Evolutionary conservation across 2,113 vertebrate species (phyloP), one percentile per base, ranked within the genome.

Genomic region (Prinia subflava): DNA sequence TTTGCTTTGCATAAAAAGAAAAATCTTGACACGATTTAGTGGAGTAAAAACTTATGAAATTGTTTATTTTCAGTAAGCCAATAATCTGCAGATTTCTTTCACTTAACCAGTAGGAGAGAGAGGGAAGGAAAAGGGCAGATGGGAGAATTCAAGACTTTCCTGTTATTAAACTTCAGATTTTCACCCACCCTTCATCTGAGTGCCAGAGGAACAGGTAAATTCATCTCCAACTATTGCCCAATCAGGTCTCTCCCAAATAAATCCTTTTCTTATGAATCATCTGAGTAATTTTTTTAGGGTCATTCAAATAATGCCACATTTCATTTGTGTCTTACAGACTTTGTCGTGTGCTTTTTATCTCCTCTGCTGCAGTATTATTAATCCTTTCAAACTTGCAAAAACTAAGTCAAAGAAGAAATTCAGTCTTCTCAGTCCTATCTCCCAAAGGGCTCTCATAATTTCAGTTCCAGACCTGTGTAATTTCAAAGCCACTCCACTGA

Each of bases 401-500:
- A 73, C 56, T 69, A 70, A 4, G n/a, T 81, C 62, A 83, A 92
- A 95, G 76, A 21, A 90, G 64, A 93, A 92, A 92, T 87, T 90
- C 79, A 39, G 68, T 53, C 49, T 84, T 78, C 83, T 81, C 76
- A 65, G 80, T 84, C 69, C 80, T 56, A 11, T 3, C 4, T 89
- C 90, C 90, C 92, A 65, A 89, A 82, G 76, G 92, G 37, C 25
- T 75, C 78, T 94, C 79, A 68, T 79, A 70, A 92, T 95, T 93
- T 95, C 71, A 67, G 63, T 46, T 55, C 70, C 67, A 79, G 71
- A 59, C 63, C 83, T 71, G 53, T 60, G 79, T 44, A 74, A 90
- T 94, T 95, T 96, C 83, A 95, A 86, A 95, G 73, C 49, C 76
- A 63, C 52, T 90, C 94, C 76, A 75, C 64, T 49, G 63, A 64